Percentiles rank a stretch among this genome's conserved stretches.
These are phyloP conservation scores for Crax fasciolata DNA, from an alignment of 2,797 vertebrate genomes.

Conservation along the genomic window DNA sequence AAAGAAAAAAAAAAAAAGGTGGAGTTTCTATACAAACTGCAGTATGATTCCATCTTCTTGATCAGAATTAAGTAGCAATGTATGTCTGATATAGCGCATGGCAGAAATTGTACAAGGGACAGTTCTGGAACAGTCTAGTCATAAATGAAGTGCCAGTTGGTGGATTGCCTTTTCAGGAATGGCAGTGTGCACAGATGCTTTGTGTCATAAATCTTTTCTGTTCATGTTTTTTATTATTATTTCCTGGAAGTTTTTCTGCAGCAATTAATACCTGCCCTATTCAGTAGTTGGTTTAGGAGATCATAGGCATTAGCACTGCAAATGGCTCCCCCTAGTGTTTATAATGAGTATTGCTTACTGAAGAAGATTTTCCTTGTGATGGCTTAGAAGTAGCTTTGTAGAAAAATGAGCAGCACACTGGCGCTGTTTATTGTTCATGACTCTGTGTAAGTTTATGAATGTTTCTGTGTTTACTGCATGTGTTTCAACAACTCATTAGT, in stretches of 20 bases:
- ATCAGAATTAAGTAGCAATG: neutral
- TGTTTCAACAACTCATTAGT: neutral
- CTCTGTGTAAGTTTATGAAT: neutral
- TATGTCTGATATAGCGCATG: neutral
- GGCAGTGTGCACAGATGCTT: fast-evolving
- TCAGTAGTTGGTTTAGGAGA: neutral
- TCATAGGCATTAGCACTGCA: neutral
- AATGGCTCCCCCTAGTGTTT: neutral
- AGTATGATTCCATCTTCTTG: neutral
- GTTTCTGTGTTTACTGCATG: neutral
- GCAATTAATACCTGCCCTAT: neutral
- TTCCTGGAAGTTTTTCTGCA: neutral
- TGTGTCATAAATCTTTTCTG: neutral
- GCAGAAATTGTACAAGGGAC: neutral
- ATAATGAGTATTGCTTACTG: neutral
- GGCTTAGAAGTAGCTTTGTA: neutral
- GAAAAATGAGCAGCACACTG: neutral
- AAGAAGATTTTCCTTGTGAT: neutral
- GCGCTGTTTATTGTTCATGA: neutral
- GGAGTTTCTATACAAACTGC: neutral
- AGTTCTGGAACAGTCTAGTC: neutral
- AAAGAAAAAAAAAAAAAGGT: neutral
- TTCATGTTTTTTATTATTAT: neutral
- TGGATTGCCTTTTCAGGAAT: neutral
- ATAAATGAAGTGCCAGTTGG: neutral